Evolutionary conservation across 2,888 invertebrate genomes (phyloP).

Genomic region (Oscheius myriophilus): DNA sequence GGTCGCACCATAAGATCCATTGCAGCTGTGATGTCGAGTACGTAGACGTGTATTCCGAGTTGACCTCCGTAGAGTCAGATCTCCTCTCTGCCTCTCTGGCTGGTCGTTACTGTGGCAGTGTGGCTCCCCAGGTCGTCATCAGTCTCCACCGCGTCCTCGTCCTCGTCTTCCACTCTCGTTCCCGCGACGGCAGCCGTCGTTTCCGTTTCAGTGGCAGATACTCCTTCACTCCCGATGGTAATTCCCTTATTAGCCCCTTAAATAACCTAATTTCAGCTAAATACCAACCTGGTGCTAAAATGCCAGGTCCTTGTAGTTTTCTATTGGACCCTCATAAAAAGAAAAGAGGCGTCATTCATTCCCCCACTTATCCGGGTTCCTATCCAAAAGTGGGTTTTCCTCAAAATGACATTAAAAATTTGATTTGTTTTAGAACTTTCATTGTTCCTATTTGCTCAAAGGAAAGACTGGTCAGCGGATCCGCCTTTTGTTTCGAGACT

Average conservation of each 20-base stretch:
- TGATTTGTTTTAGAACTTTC: slow-evolving; percentile 63
- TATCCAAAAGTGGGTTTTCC: slow-evolving; percentile 79
- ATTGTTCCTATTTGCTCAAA: slow-evolving; percentile 79
- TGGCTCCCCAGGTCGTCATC: slow-evolving; percentile 70
- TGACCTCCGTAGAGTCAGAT: slow-evolving; percentile 68
- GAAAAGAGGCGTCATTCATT: slow-evolving; percentile 84
- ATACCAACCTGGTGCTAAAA: slow-evolving; percentile 60
- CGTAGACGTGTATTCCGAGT: slow-evolving; percentile 73
- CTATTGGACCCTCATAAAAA: slow-evolving; percentile 56
- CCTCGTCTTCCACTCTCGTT: slow-evolving; percentile 72
- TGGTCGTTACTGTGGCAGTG: slow-evolving; percentile 74
- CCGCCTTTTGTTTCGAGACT: slow-evolving; percentile 93
- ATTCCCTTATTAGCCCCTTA: slow-evolving; percentile 34
- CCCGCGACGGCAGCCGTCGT: slow-evolving; percentile 66
- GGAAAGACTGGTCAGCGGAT: slow-evolving; percentile 90
- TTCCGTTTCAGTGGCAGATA: slow-evolving; percentile 71
- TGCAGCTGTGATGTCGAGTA: slow-evolving; percentile 73
- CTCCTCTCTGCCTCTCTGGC: slow-evolving; percentile 71
- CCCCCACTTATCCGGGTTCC: slow-evolving; percentile 97
- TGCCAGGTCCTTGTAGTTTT: slow-evolving; percentile 57
- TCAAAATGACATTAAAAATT: too few relatives aligned
- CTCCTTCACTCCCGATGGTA: slow-evolving; percentile 72
- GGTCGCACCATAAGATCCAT: too few relatives aligned
- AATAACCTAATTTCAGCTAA: slow-evolving; percentile 52
- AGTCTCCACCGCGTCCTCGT: slow-evolving; percentile 72